Evolutionary conservation across 2,888 invertebrate genomes (phyloP).

Genomic region (Xanthia togata): DNA sequence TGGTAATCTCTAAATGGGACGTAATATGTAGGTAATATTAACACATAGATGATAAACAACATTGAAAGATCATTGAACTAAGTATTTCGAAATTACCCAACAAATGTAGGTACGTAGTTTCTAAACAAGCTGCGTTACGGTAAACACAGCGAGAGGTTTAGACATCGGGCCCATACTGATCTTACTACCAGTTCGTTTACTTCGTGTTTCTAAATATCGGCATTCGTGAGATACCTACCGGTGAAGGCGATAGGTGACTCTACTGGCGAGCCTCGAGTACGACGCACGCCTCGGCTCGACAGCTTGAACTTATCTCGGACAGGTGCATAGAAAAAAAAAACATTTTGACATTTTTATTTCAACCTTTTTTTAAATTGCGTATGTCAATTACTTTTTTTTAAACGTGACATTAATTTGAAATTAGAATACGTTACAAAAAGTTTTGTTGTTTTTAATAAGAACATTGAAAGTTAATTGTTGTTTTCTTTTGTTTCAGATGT

Average conservation of each 20-base stretch:
- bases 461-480: slow-evolving; percentile 65
- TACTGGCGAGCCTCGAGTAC: slow-evolving; percentile 79
- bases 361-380: slow-evolving; percentile 13
- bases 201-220: slow-evolving; percentile 84
- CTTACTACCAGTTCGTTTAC: slow-evolving; percentile 77
- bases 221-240: slow-evolving; percentile 78
- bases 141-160: slow-evolving; percentile 74
- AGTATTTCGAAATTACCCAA: slow-evolving; percentile 66
- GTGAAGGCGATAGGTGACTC: slow-evolving; percentile 81
- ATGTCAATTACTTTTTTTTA: background rate
- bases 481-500: slow-evolving; percentile 88
- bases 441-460: slow-evolving; percentile 17
- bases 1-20: slow-evolving; percentile 47
- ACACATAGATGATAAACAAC: slow-evolving; percentile 64
- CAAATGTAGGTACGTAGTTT: slow-evolving; percentile 60
- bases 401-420: background rate
- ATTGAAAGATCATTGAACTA: slow-evolving; percentile 69
- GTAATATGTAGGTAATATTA: slow-evolving; percentile 57
- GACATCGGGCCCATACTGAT: slow-evolving; percentile 81
- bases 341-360: slow-evolving; percentile 32
- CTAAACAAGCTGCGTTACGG: slow-evolving; percentile 68
- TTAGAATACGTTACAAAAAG: slow-evolving; percentile 14
- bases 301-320: slow-evolving; percentile 67
- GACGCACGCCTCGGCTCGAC: slow-evolving; percentile 81
- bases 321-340: slow-evolving; percentile 72